Evolutionary conservation across 2,888 invertebrate species (phyloP), one percentile per base, ranked within the genome.

Genomic region (Eustalomyia histrio): DNA sequence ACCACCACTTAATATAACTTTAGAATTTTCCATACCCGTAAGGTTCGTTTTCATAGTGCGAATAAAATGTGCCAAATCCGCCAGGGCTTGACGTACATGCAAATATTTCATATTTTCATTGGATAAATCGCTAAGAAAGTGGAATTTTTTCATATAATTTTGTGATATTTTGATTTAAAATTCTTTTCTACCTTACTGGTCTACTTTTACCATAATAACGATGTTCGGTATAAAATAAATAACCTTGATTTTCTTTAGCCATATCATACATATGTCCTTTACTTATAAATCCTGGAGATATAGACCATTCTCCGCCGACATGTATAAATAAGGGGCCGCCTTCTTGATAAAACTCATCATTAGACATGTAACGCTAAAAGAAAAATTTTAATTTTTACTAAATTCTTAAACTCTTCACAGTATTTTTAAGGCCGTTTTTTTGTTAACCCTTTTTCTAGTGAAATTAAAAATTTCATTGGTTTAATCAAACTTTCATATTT

Each of bases 221-320:
- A 88, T 97, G 97, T 87, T 97, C 97, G 0, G 96, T 93, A 84
- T 94, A 94, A 87, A 95, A 94, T 85, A 95, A 90, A 5, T 93
- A 92, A 0, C 94, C 96, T 1, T 91, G 90, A 82, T 94, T 91
- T 21, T 90, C 86, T 65, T 88, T 85, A 0, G 94, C 95, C 87
- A 94, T 90, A 60, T 94, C 92, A 76, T 92, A 91, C 83, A 94
- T 93, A 73, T 94, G 92, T 0, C 96, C 95, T 0, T 86, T 88
- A 33, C 87, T 87, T 84, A 95, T 89, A 91, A 92, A 93, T 5
- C 92, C 92, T 0, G 92, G 87, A 0, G 90, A 89, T 79, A 95
- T 95, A 10, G 90, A 88, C 92, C 95, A 95, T 90, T 96, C 96
- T 2, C 90, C 90, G 0, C 96, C 96, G 57, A 97, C 91, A 87